Conservation (phyloP, 2,113 vertebrate species). For the Sinocyclocheilus anshuiensis region DNA sequence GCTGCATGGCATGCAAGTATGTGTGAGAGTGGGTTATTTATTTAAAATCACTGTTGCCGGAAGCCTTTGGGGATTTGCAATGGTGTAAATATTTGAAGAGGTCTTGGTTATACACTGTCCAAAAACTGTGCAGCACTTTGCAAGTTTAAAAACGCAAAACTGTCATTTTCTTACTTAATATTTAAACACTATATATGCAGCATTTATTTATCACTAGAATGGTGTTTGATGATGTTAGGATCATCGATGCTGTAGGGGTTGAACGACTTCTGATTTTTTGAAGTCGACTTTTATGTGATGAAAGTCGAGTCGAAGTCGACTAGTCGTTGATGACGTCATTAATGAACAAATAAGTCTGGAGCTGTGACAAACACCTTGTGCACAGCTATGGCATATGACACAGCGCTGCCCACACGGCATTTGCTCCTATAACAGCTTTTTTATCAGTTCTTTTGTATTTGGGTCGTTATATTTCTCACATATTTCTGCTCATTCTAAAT, state of each 20-base stretch:
- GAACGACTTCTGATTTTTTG: too few relatives aligned
- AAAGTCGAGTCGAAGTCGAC: too few relatives aligned
- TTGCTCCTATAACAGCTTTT: too few relatives aligned
- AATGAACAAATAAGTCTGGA: too few relatives aligned
- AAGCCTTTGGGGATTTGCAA: slow-evolving; percentile 14
- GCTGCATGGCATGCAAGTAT: neutral
- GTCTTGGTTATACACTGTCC: neutral
- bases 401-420: too few relatives aligned
- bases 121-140: neutral
- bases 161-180: neutral
- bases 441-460: too few relatives aligned
- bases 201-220: neutral
- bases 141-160: neutral
- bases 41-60: neutral
- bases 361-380: too few relatives aligned
- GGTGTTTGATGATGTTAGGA: neutral
- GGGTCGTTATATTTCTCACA: too few relatives aligned
- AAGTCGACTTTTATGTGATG: too few relatives aligned
- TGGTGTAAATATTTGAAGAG: slow-evolving; percentile 4
- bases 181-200: neutral
- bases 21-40: slow-evolving; percentile 14
- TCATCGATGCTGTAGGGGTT: neutral
- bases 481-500: too few relatives aligned
- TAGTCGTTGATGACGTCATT: too few relatives aligned
- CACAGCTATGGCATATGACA: too few relatives aligned